These are phyloP conservation scores for Monomorium pharaonis DNA, from an alignment of 1,140 invertebrate genomes.

Conservation along the genomic window DNA sequence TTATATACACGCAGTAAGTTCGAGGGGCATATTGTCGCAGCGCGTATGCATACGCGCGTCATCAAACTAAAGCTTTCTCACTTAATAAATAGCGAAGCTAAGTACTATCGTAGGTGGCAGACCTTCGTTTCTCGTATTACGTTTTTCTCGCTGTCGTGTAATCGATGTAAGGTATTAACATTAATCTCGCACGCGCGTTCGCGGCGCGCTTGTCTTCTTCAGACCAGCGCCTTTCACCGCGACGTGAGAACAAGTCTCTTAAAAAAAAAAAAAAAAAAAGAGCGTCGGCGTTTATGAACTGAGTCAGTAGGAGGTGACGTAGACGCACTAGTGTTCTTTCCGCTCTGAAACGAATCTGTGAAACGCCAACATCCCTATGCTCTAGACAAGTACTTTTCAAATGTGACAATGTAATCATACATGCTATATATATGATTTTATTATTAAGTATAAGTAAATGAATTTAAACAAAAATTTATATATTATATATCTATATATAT, in stretches of 20 bases:
- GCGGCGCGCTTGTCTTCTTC: not conserved
- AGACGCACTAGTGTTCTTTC: constrained; percentile 71
- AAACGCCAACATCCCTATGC: constrained; percentile 77
- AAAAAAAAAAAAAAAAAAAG: constrained; percentile 44
- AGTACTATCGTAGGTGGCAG: constrained; percentile 12
- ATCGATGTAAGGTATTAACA: constrained; percentile 16
- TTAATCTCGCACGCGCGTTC: constrained; percentile 5
- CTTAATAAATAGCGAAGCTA: constrained; percentile 11
- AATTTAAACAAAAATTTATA: constrained; percentile 63
- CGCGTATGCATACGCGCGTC: not conserved
- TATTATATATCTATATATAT: constrained; percentile 73
- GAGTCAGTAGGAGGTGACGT: constrained; percentile 54
- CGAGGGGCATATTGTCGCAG: not conserved
- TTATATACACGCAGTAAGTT: not conserved
- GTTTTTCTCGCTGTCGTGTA: constrained; percentile 39
- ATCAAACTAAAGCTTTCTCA: constrained; percentile 41
- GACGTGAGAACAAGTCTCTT: constrained; percentile 18
- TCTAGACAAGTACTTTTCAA: constrained; percentile 76
- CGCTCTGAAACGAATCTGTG: constrained; percentile 78
- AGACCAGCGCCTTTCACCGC: constrained; percentile 10
- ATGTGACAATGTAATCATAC: constrained; percentile 67
- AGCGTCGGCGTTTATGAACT: constrained; percentile 45
- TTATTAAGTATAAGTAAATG: constrained; percentile 70
- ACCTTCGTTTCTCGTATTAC: constrained; percentile 28
- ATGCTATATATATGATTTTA: constrained; percentile 53